Evolutionary conservation across 2,113 vertebrate genomes (phyloP).

Genomic region (Phaethon lepturus): DNA sequence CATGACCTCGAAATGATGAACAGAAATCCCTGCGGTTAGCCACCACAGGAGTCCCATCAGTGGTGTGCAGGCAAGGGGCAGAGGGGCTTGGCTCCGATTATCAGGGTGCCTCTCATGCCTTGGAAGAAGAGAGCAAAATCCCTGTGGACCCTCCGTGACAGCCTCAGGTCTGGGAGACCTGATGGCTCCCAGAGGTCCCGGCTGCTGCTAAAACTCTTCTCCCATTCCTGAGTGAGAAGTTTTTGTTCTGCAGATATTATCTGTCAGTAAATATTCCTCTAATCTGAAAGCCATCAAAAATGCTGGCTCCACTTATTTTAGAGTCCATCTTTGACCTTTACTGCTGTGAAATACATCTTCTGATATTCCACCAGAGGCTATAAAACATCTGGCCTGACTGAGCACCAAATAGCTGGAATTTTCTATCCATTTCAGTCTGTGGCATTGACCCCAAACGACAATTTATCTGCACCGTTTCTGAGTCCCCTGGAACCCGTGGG

Average conservation of each 20-base stretch:
- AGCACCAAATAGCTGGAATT: conserved; percentile 36
- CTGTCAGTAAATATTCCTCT: conserved; percentile 38
- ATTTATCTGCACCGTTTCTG: conserved; percentile 28
- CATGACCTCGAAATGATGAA: not conserved
- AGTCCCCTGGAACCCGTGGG: not conserved
- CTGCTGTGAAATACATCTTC: conserved; percentile 9
- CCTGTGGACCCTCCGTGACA: not conserved
- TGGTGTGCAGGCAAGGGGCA: not conserved
- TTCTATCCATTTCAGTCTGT: conserved; percentile 24
- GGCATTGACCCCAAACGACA: not conserved
- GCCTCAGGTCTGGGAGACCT: not conserved
- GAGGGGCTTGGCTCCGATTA: not conserved
- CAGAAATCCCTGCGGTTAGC: not conserved
- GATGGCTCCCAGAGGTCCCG: not conserved
- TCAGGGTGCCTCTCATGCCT: not conserved
- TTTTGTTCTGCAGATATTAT: conserved; percentile 2
- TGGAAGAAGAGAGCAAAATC: not conserved
- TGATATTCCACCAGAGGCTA: conserved; percentile 58
- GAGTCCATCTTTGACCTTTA: conserved; percentile 55
- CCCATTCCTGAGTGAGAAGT: not conserved
- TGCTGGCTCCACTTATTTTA: conserved; percentile 43
- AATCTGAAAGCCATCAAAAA: conserved; percentile 32
- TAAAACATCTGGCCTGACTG: conserved; percentile 60
- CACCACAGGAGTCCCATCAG: not conserved
- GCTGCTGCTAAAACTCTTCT: not conserved